Evolutionary conservation across 2,888 invertebrate genomes (phyloP), one percentile per base, ranked within the genome.

Genomic region (Hybos culiciformis): DNA sequence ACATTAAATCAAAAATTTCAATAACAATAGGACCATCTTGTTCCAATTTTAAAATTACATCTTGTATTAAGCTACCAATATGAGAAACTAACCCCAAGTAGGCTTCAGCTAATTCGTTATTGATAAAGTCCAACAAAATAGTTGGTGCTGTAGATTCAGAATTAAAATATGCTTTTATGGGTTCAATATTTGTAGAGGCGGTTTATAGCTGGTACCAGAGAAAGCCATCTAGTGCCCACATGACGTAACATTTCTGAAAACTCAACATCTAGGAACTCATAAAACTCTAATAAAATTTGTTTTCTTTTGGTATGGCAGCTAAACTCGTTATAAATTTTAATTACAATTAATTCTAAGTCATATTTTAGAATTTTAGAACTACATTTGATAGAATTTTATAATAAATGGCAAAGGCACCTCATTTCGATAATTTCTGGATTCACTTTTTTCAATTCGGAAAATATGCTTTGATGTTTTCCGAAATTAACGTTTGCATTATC

Each of bases 231-330:
- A 14, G 39, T 39, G 20, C 21, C n/a, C n/a, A 39, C 20, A 32
- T 39, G 39, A 5, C 32, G 39, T 29, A 39, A 29, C 39, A 39
- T 39, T 31, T 32, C 39, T 9, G 14, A n/a, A n/a, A n/a, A 39
- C 14, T 39, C 39, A 7, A 37, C 20, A 14, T 32, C 40, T 9
- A 19, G 21, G n/a, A 21, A 40, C 7, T 32, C 32, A 20, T 32
- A 33, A 32, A 40, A 40, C 21, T 39, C 39, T 4, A 31, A n/a
- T n/a, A 40, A 20, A 5, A 32, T 31, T 31, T 29, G 17, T 20
- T 15, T 29, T 17, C 18, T 31, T 37, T 37, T 37, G 21, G 37
- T 37, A 12, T 20, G n/a, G 20, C 21, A 23, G 21, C 37, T 37
- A 37, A 23, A 37, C 9, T 40, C 19, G 23, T 21, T 40, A 19